A percentile compares a stretch with the other conserved stretches of the same genome.
phyloP scores from a whole-genome alignment of 2,888 invertebrate genomes.

The Pyrochroa serraticornis region DNA sequence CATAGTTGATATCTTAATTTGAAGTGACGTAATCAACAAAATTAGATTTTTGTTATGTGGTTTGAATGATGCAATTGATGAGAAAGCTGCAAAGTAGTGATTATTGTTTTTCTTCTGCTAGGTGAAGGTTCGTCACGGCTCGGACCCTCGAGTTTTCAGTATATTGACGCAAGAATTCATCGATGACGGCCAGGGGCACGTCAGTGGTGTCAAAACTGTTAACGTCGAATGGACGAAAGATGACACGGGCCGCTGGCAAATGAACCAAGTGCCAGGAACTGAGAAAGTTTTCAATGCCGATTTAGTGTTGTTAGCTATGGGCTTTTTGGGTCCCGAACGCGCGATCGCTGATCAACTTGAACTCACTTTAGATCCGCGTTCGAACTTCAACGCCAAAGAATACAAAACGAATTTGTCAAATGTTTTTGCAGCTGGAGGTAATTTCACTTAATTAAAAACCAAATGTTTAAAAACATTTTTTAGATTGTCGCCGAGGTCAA shows the following conservation, averaged over 20 bases:
- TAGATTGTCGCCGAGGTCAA: constrained; percentile 98
- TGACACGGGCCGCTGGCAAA: constrained; percentile 90
- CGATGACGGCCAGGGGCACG: constrained; percentile 86
- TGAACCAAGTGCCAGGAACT: constrained; percentile 83
- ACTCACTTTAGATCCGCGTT: constrained; percentile 85
- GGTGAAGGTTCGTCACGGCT: constrained; percentile 83
- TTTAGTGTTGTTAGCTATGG: constrained; percentile 96
- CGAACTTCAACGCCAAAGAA: constrained; percentile 89
- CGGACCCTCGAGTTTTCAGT: constrained; percentile 92
- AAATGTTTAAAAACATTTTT: constrained; percentile 17
- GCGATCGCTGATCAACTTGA: constrained; percentile 81
- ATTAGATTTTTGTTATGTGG: too few species aligned
- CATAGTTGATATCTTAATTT: too few species aligned
- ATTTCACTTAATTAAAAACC: constrained; percentile 27
- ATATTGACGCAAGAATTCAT: constrained; percentile 95
- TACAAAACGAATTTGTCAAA: constrained; percentile 88
- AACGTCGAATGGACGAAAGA: constrained; percentile 94
- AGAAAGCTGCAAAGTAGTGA: too few species aligned
- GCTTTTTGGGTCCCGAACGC: constrained; percentile 95
- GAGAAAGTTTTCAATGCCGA: constrained; percentile 85
- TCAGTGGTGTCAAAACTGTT: constrained; percentile 89
- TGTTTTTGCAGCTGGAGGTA: constrained; percentile 96
- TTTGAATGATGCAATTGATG: too few species aligned
- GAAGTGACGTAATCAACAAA: too few species aligned
- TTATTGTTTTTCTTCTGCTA: constrained; percentile 24